These are phyloP conservation scores for Falco novaeseelandiae DNA, from an alignment of 2,797 vertebrate genomes.

Conservation along the genomic window DNA sequence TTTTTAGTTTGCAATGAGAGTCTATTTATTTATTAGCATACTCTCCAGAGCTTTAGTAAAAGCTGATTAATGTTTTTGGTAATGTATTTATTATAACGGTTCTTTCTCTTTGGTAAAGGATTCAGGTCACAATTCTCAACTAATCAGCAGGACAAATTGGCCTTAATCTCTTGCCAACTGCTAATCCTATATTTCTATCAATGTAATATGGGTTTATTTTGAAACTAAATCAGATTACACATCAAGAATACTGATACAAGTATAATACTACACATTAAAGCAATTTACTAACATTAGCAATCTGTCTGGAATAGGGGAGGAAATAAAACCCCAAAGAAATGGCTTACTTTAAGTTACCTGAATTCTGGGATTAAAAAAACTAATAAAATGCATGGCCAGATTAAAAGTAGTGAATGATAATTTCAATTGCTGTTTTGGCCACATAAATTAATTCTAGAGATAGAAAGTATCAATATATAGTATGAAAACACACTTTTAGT, in stretches of 20 bases:
- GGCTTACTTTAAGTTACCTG: neutral
- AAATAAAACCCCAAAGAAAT: neutral
- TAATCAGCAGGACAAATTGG: slow-evolving; percentile 9
- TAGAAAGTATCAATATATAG: neutral
- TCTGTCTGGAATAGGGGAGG: neutral
- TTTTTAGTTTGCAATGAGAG: neutral
- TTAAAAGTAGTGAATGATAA: neutral
- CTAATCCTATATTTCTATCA: slow-evolving; percentile 26
- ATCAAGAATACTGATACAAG: neutral
- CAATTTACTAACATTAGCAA: neutral
- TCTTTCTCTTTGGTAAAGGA: neutral
- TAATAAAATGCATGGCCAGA: neutral
- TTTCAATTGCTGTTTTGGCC: neutral
- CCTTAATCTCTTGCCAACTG: slow-evolving; percentile 17
- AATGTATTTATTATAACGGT: neutral
- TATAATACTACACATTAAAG: neutral
- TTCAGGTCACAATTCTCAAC: neutral
- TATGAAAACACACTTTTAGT: neutral
- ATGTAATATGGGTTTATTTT: neutral
- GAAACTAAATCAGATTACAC: slow-evolving; percentile 14
- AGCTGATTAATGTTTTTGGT: neutral
- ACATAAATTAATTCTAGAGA: neutral
- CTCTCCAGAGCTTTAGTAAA: neutral
- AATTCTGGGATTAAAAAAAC: neutral
- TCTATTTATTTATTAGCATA: neutral